A percentile compares a stretch with the other conserved stretches of the same genome.
Evolutionary conservation across 1,140 invertebrate genomes (phyloP).

Genomic region (Drosophila carrolli): DNA sequence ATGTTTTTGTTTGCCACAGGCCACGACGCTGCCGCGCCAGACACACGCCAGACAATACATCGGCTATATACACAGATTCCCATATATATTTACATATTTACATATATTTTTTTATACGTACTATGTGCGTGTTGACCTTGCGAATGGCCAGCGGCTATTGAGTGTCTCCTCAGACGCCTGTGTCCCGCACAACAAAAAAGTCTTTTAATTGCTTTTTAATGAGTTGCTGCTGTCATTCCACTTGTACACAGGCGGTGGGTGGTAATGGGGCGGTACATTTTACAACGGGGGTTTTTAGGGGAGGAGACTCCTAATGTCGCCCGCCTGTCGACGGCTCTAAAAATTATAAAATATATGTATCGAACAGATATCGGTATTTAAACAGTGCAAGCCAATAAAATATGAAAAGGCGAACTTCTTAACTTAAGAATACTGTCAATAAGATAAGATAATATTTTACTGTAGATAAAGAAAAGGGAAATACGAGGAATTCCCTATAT

Average conservation of each 20-base stretch:
- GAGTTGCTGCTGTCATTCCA: constrained; percentile 39
- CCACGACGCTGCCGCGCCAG: constrained; percentile 31
- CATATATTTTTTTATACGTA: constrained; percentile 17
- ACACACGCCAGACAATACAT: constrained; percentile 56
- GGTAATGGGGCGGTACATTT: neutral
- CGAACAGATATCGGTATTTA: constrained; percentile 59
- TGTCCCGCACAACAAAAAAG: constrained; percentile 47
- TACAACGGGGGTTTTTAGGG: neutral
- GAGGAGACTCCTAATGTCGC: constrained; percentile 18
- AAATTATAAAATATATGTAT: constrained; percentile 29
- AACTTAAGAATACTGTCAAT: no score
- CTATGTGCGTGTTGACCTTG: constrained; percentile 65
- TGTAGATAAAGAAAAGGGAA: neutral
- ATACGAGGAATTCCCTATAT: neutral
- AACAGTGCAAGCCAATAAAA: constrained; percentile 38
- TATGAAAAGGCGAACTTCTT: neutral
- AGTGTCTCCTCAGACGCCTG: constrained; percentile 23
- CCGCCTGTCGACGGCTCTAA: constrained; percentile 13
- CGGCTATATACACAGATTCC: constrained; percentile 21
- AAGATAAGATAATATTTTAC: constrained; percentile 9
- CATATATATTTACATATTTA: constrained; percentile 2
- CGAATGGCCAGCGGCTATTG: constrained; percentile 59
- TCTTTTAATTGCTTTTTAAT: constrained; percentile 74
- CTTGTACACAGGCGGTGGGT: constrained; percentile 7
- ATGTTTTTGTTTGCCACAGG: constrained; percentile 61